Conservation (phyloP, 2,797 vertebrate species). For the Taenioides sp. region DNA sequence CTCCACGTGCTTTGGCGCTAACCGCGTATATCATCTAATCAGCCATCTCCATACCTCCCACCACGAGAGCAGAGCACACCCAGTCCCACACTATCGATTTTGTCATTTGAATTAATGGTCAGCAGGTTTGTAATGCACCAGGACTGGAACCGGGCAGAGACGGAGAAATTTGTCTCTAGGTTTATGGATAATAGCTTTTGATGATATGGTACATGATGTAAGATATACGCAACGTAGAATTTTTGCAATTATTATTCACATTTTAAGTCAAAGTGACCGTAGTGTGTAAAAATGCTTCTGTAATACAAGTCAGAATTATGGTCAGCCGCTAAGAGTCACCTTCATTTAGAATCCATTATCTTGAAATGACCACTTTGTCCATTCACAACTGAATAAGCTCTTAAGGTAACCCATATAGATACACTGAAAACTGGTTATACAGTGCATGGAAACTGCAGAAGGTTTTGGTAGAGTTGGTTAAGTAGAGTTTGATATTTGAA, state of each 20-base stretch:
- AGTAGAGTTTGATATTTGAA: neutral
- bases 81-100: slow-evolving; percentile 15
- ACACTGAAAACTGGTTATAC: neutral
- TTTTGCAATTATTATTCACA: neutral
- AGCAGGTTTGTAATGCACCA: slow-evolving; percentile 30
- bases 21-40: slow-evolving; percentile 43
- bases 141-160: slow-evolving; percentile 30
- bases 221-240: neutral
- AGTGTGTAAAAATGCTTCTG: neutral
- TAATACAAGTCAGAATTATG: slow-evolving; percentile 16
- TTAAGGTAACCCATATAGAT: neutral
- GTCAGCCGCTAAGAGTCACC: neutral
- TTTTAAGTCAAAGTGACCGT: slow-evolving; percentile 8
- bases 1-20: slow-evolving; percentile 21
- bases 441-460: neutral
- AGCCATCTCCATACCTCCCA: slow-evolving; percentile 21
- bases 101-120: slow-evolving; percentile 35
- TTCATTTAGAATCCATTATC: slow-evolving; percentile 11
- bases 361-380: slow-evolving; percentile 4
- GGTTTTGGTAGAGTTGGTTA: neutral
- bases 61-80: slow-evolving; percentile 8
- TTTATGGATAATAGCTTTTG: neutral
- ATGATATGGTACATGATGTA: neutral
- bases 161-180: neutral
- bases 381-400: neutral